Conservation (phyloP, 2,113 vertebrate species). For the Zapus hudsonius region DNA sequence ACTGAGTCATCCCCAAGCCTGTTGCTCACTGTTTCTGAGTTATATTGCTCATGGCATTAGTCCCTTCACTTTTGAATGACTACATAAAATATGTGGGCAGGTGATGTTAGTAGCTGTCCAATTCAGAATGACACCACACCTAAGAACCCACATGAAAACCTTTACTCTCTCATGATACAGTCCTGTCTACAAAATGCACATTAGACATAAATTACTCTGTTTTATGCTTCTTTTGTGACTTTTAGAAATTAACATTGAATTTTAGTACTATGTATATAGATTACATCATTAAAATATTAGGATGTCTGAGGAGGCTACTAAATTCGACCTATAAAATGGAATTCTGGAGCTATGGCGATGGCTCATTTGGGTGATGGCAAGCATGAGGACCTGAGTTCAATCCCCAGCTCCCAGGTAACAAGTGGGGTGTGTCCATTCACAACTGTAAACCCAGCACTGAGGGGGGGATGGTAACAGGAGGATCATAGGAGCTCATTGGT, state of each 20-base stretch:
- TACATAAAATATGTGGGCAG: not conserved
- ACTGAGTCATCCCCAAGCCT: too few relatives aligned
- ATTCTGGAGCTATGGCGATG: too few relatives aligned
- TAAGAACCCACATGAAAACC: too few relatives aligned
- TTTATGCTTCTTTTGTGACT: not conserved
- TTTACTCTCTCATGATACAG: not conserved
- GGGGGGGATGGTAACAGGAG: too few relatives aligned
- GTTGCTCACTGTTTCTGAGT: too few relatives aligned
- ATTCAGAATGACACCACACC: too few relatives aligned
- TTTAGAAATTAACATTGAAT: not conserved
- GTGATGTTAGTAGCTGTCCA: not conserved
- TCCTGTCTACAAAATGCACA: not conserved
- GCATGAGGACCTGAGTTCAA: too few relatives aligned
- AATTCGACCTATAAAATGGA: not conserved
- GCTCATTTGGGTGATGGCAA: too few relatives aligned
- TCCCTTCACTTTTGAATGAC: not conserved
- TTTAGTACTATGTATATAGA: not conserved
- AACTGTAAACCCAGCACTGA: too few relatives aligned
- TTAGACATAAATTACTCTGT: not conserved
- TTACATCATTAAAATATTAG: not conserved
- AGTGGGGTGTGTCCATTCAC: too few relatives aligned
- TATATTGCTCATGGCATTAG: not conserved
- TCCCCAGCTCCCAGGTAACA: too few relatives aligned
- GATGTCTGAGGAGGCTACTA: not conserved
- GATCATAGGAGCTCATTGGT: too few relatives aligned